Percentiles rank a stretch among this genome's conserved stretches.
Conservation (phyloP, 1,140 invertebrate species). For the Melitaea cinxia region DNA sequence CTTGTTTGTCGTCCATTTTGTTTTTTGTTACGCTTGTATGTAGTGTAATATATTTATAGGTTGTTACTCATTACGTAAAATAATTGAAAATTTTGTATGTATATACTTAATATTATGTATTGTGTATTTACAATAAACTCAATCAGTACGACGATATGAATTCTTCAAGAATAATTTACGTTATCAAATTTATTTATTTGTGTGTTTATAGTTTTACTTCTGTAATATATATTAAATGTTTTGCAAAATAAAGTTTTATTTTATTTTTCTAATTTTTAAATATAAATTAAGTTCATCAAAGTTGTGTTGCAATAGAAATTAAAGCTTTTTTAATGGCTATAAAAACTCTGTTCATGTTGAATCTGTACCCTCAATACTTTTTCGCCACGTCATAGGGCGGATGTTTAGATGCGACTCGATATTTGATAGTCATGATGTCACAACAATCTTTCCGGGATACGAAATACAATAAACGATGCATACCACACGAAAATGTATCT, state of each 20-base stretch:
- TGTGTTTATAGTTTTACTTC: no score
- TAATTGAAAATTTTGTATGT: no score
- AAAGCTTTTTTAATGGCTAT: background rate
- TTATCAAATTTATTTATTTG: no score
- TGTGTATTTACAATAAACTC: no score
- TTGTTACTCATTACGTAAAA: background rate
- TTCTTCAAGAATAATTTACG: no score
- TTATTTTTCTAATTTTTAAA: no score
- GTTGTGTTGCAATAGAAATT: background rate
- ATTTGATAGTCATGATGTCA: conserved; percentile 16
- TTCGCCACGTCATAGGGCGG: conserved; percentile 2
- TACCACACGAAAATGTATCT: background rate
- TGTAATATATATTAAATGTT: no score
- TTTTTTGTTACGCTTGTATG: conserved; percentile 1
- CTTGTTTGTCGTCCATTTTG: conserved; percentile 26
- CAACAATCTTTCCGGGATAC: conserved; percentile 1
- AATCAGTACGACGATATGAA: no score
- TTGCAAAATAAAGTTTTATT: no score
- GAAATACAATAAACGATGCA: background rate
- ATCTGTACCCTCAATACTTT: conserved; percentile 2
- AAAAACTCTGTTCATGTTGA: background rate
- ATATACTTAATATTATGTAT: no score
- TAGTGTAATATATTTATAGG: background rate
- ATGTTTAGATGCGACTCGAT: conserved; percentile 12
- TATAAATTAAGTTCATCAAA: background rate